Evolutionary conservation across 2,113 vertebrate species (phyloP).

Genomic region (Psittacula cyanocephala): DNA sequence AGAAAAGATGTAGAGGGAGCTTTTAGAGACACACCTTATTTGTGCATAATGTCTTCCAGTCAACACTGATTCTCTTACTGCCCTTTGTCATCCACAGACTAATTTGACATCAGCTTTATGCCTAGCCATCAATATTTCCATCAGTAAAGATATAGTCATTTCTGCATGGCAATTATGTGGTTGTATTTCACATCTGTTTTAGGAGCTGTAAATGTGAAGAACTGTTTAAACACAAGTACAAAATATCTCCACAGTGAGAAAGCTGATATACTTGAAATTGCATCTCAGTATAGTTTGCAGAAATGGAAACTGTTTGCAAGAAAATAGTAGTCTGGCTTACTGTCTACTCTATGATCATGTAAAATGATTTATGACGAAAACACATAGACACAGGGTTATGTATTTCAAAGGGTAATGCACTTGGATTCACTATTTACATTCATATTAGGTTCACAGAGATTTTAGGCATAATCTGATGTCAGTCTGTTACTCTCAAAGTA

Average conservation of each 20-base stretch:
- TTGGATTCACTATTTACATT: not conserved
- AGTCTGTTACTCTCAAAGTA: not conserved
- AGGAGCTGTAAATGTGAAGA: not conserved
- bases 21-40: not conserved
- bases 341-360: not conserved
- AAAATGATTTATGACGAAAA: not conserved
- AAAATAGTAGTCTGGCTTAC: not conserved
- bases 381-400: not conserved
- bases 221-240: not conserved
- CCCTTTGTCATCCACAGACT: not conserved
- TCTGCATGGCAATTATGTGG: not conserved
- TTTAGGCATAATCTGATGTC: not conserved
- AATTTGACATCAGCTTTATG: not conserved
- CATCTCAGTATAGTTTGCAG: not conserved
- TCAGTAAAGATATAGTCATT: not conserved
- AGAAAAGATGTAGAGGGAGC: not conserved
- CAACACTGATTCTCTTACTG: not conserved
- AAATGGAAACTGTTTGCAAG: not conserved
- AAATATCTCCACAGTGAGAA: not conserved
- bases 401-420: not conserved
- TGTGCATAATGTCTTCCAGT: not conserved
- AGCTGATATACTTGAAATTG: not conserved
- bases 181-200: not conserved
- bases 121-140: not conserved
- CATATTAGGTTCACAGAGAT: not conserved